Conservation (phyloP, 2,797 vertebrate species). For the Valencia hispanica region DNA sequence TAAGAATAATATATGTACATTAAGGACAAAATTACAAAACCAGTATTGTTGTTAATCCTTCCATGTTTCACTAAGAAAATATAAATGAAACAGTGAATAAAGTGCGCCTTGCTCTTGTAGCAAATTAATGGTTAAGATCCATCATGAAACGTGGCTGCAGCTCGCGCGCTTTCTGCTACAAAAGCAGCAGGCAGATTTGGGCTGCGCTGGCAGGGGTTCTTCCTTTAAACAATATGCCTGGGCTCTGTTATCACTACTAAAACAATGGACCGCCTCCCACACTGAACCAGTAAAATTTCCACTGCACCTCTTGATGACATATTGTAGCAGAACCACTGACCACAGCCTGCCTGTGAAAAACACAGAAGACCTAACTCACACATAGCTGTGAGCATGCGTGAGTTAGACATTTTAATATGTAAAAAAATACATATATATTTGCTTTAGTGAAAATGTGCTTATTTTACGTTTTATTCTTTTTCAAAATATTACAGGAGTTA, state of each 20-base stretch:
- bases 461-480: neutral
- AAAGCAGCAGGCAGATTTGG: constrained; percentile 45
- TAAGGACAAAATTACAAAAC: too few relatives aligned
- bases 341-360: neutral
- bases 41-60: neutral
- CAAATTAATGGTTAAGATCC: constrained; percentile 40
- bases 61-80: neutral
- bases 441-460: too few relatives aligned
- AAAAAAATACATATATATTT: too few relatives aligned
- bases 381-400: neutral
- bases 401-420: neutral
- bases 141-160: constrained; percentile 35
- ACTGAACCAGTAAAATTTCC: constrained; percentile 36
- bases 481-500: neutral
- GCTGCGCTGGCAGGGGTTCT: constrained; percentile 51
- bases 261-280: constrained; percentile 67
- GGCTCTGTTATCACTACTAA: constrained; percentile 64
- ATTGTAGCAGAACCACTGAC: neutral
- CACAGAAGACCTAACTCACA: neutral
- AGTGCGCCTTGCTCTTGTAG: neutral
- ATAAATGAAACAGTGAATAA: neutral
- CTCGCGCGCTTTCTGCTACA: constrained; percentile 40
- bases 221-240: constrained; percentile 68
- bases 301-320: neutral
- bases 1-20: too few relatives aligned